phyloP scores from a whole-genome alignment of 1,140 invertebrate species.

The Lasioglossum albipes region DNA sequence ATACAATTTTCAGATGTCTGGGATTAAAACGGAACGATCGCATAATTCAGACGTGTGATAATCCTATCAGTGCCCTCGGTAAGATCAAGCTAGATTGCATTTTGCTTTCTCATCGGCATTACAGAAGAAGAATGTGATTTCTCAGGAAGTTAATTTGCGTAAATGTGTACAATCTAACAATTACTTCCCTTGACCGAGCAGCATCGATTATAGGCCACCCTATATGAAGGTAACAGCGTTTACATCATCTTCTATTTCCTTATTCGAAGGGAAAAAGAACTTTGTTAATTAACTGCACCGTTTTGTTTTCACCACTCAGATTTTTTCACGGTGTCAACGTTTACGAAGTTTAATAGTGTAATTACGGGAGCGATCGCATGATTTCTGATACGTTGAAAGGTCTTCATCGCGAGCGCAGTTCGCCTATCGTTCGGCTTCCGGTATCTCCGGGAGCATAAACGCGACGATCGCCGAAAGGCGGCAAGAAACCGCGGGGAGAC shows the following conservation, averaged over 20 bases:
- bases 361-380: not conserved
- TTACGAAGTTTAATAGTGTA: not conserved
- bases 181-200: too few relatives aligned
- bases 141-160: too few relatives aligned
- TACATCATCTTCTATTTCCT: not conserved
- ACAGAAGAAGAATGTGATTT: too few relatives aligned
- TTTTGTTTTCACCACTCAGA: not conserved
- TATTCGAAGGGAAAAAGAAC: not conserved
- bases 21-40: too few relatives aligned
- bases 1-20: too few relatives aligned
- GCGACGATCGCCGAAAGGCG: conserved; percentile 10
- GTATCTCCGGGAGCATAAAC: conserved; percentile 1
- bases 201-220: not conserved
- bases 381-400: not conserved
- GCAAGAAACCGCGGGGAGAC: conserved; percentile 17
- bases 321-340: not conserved
- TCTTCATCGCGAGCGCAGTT: not conserved
- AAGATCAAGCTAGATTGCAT: too few relatives aligned
- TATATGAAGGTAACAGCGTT: not conserved
- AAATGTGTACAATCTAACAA: too few relatives aligned
- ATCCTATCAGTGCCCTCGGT: too few relatives aligned
- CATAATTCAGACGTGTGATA: too few relatives aligned
- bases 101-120: too few relatives aligned
- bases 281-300: not conserved
- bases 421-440: not conserved